Conservation (phyloP, 2,113 vertebrate genomes). For the Zosterops pallidus region DNA sequence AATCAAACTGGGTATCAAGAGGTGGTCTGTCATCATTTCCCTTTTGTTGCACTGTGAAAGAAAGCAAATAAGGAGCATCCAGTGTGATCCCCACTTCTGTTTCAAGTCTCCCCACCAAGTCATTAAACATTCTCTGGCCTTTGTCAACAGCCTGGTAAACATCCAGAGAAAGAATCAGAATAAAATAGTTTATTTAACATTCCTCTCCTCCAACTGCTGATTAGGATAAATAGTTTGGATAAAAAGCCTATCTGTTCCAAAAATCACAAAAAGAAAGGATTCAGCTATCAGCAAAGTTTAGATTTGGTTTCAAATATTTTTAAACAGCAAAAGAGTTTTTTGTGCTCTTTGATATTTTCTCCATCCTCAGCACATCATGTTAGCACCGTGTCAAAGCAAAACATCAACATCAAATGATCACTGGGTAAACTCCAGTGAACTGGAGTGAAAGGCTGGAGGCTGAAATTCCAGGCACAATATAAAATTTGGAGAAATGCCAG, state of each 20-base stretch:
- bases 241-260: conserved; percentile 79
- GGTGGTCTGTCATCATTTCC: conserved; percentile 77
- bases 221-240: conserved; percentile 86
- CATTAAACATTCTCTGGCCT: conserved; percentile 81
- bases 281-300: conserved; percentile 74
- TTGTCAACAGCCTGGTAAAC: conserved; percentile 82
- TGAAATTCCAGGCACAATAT: conserved; percentile 67
- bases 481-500: conserved; percentile 51
- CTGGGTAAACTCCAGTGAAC: conserved; percentile 49
- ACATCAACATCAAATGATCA: conserved; percentile 63
- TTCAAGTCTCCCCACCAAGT: conserved; percentile 75
- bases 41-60: conserved; percentile 69
- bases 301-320: conserved; percentile 75
- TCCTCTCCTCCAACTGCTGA: conserved; percentile 82
- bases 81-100: conserved; percentile 72
- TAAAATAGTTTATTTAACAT: conserved; percentile 83
- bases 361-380: conserved; percentile 70
- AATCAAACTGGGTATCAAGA: conserved; percentile 79
- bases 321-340: conserved; percentile 74
- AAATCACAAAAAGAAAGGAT: conserved; percentile 76
- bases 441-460: conserved; percentile 45
- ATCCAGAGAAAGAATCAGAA: conserved; percentile 79
- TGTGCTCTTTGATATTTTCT: conserved; percentile 71
- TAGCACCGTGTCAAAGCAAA: conserved; percentile 70
- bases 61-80: conserved; percentile 65